Percentiles rank a stretch among this genome's conserved stretches.
phyloP scores from a whole-genome alignment of 2,113 vertebrate genomes.

The Nannobrachium achirus region DNA sequence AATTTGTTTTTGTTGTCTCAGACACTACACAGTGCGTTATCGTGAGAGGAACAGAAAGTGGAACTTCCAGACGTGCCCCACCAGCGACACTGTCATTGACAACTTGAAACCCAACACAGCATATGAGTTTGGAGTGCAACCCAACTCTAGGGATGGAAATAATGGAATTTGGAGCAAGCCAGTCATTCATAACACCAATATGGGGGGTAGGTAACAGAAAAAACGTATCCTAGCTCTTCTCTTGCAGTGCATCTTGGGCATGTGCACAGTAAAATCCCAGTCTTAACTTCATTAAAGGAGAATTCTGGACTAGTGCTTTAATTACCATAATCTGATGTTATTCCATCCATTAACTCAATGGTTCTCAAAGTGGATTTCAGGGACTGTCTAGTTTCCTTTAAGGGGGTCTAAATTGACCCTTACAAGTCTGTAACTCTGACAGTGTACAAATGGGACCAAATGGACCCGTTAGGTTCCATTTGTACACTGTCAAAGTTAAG shows the following conservation, averaged over 20 bases:
- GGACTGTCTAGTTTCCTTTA: too few species aligned
- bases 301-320: too few species aligned
- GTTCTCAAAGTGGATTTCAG: too few species aligned
- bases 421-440: too few species aligned
- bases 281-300: too few species aligned
- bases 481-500: too few species aligned
- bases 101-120: slow-evolving; percentile 89
- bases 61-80: slow-evolving; percentile 93
- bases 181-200: slow-evolving; percentile 84
- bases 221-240: background rate
- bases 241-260: background rate
- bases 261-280: too few species aligned
- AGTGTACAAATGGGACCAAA: too few species aligned
- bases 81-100: slow-evolving; percentile 91
- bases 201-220: background rate
- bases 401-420: too few species aligned
- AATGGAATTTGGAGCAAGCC: slow-evolving; percentile 89
- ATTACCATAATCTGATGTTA: too few species aligned
- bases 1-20: slow-evolving; percentile 52
- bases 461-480: too few species aligned
- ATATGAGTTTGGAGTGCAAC: slow-evolving; percentile 95
- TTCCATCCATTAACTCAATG: too few species aligned
- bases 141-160: slow-evolving; percentile 77
- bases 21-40: slow-evolving; percentile 95
- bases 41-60: slow-evolving; percentile 92